Conservation (phyloP, 92 coral and sea anemone genomes). For the Siderastrea radians region DNA sequence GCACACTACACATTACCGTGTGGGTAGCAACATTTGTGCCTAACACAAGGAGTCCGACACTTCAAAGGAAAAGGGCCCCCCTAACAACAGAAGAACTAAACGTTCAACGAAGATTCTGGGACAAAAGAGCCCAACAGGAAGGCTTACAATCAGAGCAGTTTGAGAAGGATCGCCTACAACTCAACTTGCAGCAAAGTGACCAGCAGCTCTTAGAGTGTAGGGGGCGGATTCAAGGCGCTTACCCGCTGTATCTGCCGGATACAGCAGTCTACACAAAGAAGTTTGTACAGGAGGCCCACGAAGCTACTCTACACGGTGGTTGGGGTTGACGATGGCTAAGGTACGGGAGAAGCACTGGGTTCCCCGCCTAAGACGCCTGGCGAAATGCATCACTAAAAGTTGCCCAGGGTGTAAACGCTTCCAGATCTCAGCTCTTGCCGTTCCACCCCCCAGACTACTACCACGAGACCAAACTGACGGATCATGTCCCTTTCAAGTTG, state of each 20-base stretch:
- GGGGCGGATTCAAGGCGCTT: background rate
- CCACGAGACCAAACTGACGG: background rate
- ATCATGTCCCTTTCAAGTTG: background rate
- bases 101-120: background rate
- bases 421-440: background rate
- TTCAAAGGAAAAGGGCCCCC: background rate
- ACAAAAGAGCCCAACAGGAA: background rate
- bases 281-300: too few relatives aligned
- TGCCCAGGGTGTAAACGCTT: background rate
- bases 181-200: background rate
- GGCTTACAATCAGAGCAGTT: background rate
- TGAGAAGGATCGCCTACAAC: background rate
- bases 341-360: background rate
- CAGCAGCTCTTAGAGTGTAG: background rate
- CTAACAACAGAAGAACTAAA: slow-evolving; percentile 11
- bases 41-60: background rate
- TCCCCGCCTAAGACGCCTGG: background rate
- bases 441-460: background rate
- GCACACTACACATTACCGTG: background rate
- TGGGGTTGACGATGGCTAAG: background rate
- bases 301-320: too few relatives aligned
- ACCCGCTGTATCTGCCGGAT: too few relatives aligned
- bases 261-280: too few relatives aligned
- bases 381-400: background rate
- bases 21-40: background rate